Evolutionary conservation across 2,797 vertebrate genomes (phyloP).

Genomic region (Xiphorhynchus erythropygius): DNA sequence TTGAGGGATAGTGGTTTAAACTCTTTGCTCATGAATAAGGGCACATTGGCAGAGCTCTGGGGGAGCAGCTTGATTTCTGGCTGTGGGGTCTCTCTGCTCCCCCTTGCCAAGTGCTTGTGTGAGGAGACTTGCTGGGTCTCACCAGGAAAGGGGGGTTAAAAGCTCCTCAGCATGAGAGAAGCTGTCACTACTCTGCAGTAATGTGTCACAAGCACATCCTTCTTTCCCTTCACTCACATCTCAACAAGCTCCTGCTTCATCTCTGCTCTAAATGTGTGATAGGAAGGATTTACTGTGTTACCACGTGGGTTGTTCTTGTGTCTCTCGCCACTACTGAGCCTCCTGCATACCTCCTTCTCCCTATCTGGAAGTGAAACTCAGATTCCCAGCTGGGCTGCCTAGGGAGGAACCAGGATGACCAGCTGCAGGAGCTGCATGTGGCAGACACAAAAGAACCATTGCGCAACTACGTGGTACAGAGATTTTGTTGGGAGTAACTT

Average conservation of each 20-base stretch:
- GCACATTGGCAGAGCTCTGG: background rate
- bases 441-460: background rate
- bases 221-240: background rate
- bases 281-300: background rate
- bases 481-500: background rate
- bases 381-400: background rate
- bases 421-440: background rate
- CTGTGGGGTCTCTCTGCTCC: background rate
- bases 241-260: background rate
- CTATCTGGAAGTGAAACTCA: background rate
- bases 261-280: background rate
- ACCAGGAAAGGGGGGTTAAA: constrained; percentile 13
- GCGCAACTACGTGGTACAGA: background rate
- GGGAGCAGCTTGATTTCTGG: constrained; percentile 28
- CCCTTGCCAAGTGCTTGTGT: constrained; percentile 28
- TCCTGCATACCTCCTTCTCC: background rate
- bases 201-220: background rate
- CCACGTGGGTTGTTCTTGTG: background rate
- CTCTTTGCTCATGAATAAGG: background rate
- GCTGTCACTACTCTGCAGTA: background rate
- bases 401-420: background rate
- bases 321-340: background rate
- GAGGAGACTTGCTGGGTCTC: constrained; percentile 23
- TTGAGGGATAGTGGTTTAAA: background rate
- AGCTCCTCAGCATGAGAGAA: background rate